Evolutionary conservation across 2,888 invertebrate species (phyloP).

Genomic region (Tachina lurida): DNA sequence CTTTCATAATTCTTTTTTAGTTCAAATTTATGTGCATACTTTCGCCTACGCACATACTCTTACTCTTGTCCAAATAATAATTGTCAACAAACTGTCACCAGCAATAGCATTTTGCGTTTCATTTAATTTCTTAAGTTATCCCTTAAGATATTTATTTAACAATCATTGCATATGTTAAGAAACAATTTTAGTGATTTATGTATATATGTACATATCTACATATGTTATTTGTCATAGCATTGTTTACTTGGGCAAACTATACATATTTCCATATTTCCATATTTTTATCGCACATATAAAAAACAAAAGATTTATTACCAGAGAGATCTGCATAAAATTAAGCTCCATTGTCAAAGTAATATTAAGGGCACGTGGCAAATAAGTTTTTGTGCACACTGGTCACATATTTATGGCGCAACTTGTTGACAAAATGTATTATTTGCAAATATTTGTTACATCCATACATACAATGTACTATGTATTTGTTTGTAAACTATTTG

Average conservation of each 20-base stretch:
- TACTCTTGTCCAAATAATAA: too few species aligned
- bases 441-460: not conserved
- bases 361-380: not conserved
- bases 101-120: not conserved
- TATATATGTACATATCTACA: not conserved
- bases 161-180: not conserved
- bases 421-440: not conserved
- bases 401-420: not conserved
- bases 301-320: not conserved
- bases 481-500: not conserved
- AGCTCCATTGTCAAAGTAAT: not conserved
- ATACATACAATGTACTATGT: too few species aligned
- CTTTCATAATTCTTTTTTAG: too few species aligned
- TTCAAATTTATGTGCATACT: too few species aligned
- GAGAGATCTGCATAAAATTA: not conserved
- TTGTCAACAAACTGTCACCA: not conserved
- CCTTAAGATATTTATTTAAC: not conserved
- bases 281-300: not conserved
- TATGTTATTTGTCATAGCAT: not conserved
- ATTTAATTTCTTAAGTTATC: not conserved
- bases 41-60: too few species aligned
- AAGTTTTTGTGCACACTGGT: not conserved
- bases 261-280: not conserved
- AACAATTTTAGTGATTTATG: conserved; percentile 2
- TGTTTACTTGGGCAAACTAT: not conserved